Evolutionary conservation across 2,113 vertebrate genomes (phyloP).

Genomic region (Ptychochromis oligacanthus): DNA sequence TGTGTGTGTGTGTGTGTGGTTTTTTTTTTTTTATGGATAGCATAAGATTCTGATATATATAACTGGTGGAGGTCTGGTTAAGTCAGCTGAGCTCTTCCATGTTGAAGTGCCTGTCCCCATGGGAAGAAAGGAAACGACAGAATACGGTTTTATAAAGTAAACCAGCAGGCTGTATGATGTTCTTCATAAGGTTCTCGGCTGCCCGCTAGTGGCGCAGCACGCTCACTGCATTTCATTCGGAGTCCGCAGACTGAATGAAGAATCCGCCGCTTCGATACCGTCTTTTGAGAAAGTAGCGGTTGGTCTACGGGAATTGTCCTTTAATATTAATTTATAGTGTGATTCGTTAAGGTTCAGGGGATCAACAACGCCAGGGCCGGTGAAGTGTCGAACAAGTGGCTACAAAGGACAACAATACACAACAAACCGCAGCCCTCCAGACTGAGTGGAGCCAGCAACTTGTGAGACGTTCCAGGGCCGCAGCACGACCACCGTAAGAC

Average conservation of each 20-base stretch:
- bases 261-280: not conserved
- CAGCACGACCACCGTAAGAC: constrained; percentile 71
- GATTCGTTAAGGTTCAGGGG: constrained; percentile 9
- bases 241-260: constrained; percentile 10
- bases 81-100: not conserved
- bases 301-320: not conserved
- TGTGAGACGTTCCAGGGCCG: constrained; percentile 77
- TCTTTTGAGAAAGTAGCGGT: not conserved
- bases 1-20: too few species aligned
- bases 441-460: constrained; percentile 82
- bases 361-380: constrained; percentile 4
- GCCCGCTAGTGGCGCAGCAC: constrained; percentile 36
- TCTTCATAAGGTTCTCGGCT: not conserved
- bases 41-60: too few species aligned
- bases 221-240: not conserved
- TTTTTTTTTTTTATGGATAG: not conserved
- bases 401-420: constrained; percentile 63
- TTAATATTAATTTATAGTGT: not conserved
- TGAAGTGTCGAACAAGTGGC: constrained; percentile 14
- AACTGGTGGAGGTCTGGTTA: not conserved
- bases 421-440: constrained; percentile 64
- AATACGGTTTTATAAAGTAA: not conserved
- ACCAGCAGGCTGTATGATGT: not conserved
- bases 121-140: not conserved
- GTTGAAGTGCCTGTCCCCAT: not conserved